phyloP scores from a whole-genome alignment of 1,140 invertebrate genomes.

The Anadara kagoshimensis region DNA sequence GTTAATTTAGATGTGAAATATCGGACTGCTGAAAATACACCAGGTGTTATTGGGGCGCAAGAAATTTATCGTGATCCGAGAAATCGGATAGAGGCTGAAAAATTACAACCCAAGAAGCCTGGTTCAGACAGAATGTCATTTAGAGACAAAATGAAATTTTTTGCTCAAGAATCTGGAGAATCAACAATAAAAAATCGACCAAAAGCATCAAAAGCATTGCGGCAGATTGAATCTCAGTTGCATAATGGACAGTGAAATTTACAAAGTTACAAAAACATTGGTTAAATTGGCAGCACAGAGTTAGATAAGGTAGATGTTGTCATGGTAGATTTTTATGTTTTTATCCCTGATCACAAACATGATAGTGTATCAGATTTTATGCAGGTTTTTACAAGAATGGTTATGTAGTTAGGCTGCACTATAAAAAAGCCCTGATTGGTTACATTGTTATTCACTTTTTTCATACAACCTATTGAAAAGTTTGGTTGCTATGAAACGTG shows the following conservation, averaged over 20 bases:
- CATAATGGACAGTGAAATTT: constrained; percentile 58
- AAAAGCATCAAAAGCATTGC: constrained; percentile 68
- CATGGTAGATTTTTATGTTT: neutral
- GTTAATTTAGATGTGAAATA: constrained; percentile 45
- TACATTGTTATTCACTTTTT: neutral
- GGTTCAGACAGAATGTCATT: constrained; percentile 68
- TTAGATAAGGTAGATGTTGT: neutral
- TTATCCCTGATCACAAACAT: neutral
- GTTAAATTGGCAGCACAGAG: neutral
- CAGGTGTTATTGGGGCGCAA: constrained; percentile 72
- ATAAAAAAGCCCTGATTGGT: constrained; percentile 1
- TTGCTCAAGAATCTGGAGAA: constrained; percentile 73
- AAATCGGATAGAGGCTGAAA: constrained; percentile 68
- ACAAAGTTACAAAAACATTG: neutral
- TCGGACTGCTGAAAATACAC: constrained; percentile 56
- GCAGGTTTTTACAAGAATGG: neutral
- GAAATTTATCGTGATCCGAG: constrained; percentile 76
- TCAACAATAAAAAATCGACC: constrained; percentile 67
- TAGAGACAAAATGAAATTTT: constrained; percentile 75
- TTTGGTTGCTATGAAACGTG: neutral
- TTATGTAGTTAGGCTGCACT: neutral
- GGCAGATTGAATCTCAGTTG: constrained; percentile 69
- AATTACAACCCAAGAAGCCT: constrained; percentile 40
- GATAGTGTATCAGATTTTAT: neutral
- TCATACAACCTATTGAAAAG: too few species aligned